These are phyloP conservation scores for Drosophila percnosoma DNA, from an alignment of 2,888 invertebrate genomes.

Conservation along the genomic window DNA sequence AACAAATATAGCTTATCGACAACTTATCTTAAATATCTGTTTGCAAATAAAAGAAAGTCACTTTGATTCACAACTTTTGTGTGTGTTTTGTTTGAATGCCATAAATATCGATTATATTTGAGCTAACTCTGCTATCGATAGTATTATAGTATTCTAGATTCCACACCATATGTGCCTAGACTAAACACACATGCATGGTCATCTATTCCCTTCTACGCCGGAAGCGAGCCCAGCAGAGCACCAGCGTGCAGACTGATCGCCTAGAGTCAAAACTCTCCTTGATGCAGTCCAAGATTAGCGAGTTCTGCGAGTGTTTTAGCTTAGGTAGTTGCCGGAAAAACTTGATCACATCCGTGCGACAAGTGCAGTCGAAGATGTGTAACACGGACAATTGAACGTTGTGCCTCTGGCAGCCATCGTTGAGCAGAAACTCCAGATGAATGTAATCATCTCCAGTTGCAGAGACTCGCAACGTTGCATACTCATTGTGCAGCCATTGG, in stretches of 20 bases:
- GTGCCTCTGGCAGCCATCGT: constrained; percentile 28
- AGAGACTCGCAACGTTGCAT: constrained; percentile 38
- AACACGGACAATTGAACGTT: constrained; percentile 60
- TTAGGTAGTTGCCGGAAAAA: constrained; percentile 59
- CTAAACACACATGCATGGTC: background rate
- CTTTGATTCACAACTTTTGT: background rate
- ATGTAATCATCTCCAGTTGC: constrained; percentile 71
- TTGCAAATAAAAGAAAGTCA: no score
- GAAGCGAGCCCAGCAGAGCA: background rate
- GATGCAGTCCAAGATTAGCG: no score
- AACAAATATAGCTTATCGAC: background rate
- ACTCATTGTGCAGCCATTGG: constrained; percentile 72
- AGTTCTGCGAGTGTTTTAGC: constrained; percentile 30
- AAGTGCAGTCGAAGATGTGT: constrained; percentile 54
- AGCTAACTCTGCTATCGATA: constrained; percentile 5
- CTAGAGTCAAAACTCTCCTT: no score
- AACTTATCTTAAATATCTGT: background rate
- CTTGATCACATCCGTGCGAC: constrained; percentile 40
- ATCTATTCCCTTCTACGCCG: constrained; percentile 6
- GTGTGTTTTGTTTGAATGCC: background rate
- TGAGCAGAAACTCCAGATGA: constrained; percentile 61
- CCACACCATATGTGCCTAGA: background rate
- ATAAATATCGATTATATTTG: constrained; percentile 2
- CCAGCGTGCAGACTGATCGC: no score
- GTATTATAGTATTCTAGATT: background rate